Conservation (phyloP, 2,888 invertebrate genomes). For the Conomelus anceps region DNA sequence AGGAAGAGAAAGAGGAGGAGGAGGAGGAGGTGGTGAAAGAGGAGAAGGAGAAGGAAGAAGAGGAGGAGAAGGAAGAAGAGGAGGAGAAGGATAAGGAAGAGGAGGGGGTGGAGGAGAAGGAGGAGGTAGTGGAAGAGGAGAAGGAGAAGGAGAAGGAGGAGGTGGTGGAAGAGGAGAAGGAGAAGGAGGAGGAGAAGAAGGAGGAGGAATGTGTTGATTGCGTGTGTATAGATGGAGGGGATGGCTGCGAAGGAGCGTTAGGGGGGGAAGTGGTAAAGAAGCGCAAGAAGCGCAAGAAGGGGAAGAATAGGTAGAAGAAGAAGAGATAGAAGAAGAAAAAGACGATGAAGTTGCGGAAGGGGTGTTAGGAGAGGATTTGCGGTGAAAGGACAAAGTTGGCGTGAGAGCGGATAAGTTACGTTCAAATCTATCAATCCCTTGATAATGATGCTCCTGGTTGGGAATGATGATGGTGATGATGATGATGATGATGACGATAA, state of each 20-base stretch:
- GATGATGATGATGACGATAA: neutral
- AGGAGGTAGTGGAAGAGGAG: neutral
- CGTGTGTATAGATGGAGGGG: neutral
- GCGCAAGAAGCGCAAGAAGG: neutral
- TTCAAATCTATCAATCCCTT: neutral
- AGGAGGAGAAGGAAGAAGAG: neutral
- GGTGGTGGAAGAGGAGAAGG: slow-evolving; percentile 3
- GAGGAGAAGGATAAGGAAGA: neutral
- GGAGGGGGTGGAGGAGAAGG: no score
- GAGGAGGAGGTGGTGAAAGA: neutral
- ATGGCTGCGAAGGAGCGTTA: no score
- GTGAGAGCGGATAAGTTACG: neutral
- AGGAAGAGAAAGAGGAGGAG: neutral
- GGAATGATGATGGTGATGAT: neutral
- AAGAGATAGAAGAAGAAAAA: no score
- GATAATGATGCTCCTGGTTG: neutral
- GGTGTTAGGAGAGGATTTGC: no score
- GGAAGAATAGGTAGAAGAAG: neutral
- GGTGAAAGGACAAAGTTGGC: neutral
- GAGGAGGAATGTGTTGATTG: no score
- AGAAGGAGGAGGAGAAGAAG: slow-evolving; percentile 8
- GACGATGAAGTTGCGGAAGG: no score
- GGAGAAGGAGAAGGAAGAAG: slow-evolving; percentile 12
- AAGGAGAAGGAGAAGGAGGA: neutral
- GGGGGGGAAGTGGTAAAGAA: neutral